Evolutionary conservation across 2,113 vertebrate genomes (phyloP).

Genomic region (human (Homo sapiens)): DNA sequence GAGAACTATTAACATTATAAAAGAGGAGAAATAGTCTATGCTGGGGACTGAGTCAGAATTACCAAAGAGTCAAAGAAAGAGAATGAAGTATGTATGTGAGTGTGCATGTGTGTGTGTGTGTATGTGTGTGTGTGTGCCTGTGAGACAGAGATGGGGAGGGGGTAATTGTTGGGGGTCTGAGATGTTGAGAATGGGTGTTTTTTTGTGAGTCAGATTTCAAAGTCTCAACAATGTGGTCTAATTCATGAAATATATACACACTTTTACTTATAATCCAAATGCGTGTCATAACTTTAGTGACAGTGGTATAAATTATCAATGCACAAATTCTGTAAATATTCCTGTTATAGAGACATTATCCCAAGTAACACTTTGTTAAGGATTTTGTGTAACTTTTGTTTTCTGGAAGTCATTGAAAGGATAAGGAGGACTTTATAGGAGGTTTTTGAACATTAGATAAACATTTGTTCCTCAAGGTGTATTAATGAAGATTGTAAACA

Average conservation of each 20-base stretch:
- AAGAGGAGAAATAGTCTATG: not conserved
- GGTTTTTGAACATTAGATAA: not conserved
- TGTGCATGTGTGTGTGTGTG: not conserved
- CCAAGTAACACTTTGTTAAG: constrained; percentile 11
- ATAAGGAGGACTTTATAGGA: constrained; percentile 42
- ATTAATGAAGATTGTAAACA: constrained; percentile 19
- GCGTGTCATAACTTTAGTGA: not conserved
- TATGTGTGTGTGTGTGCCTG: not conserved
- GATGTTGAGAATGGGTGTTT: not conserved
- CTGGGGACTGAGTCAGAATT: not conserved
- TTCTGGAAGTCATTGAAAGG: constrained; percentile 20
- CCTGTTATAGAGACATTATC: not conserved
- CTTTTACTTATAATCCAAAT: not conserved
- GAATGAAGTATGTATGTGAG: not conserved
- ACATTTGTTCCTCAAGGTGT: constrained; percentile 53
- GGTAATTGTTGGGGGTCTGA: not conserved
- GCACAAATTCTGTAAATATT: not conserved
- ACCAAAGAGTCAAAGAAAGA: not conserved
- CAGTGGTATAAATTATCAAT: not conserved
- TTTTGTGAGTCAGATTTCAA: not conserved
- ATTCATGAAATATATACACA: not conserved
- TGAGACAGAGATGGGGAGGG: not conserved
- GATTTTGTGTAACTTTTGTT: not conserved
- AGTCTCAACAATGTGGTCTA: not conserved
- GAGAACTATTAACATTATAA: not conserved